Conservation (phyloP, 2,797 vertebrate genomes). For the Ammospiza maritima region DNA sequence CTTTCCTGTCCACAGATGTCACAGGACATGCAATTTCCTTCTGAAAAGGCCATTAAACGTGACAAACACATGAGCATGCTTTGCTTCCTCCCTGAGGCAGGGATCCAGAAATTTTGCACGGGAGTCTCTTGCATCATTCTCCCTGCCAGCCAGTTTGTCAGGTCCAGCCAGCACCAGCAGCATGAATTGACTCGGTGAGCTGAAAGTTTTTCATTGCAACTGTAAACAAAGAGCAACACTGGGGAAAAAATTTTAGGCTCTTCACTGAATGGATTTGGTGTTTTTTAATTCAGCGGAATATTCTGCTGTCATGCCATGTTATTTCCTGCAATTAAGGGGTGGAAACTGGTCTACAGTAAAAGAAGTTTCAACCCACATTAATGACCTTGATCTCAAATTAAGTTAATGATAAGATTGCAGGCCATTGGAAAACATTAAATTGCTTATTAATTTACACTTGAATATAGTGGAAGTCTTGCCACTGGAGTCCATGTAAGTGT, state of each 20-base stretch:
- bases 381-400: not conserved
- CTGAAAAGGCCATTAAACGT: constrained; percentile 61
- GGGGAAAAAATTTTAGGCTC: not conserved
- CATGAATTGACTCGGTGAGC: not conserved
- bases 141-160: not conserved
- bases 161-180: not conserved
- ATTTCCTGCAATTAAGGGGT: not conserved
- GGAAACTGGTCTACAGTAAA: not conserved
- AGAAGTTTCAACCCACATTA: not conserved
- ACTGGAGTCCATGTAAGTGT: not conserved
- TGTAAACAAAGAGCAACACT: not conserved
- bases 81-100: constrained; percentile 43
- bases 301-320: not conserved
- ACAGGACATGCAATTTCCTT: constrained; percentile 54
- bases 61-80: constrained; percentile 39
- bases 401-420: not conserved
- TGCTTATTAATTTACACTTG: not conserved
- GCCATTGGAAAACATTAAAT: not conserved
- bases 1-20: constrained; percentile 30
- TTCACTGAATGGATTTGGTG: not conserved
- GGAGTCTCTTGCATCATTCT: constrained; percentile 6
- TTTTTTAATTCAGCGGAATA: not conserved
- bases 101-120: not conserved
- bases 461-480: not conserved
- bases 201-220: not conserved